phyloP scores from a whole-genome alignment of 2,113 vertebrate genomes.

The Pomatorhinus ruficollis region DNA sequence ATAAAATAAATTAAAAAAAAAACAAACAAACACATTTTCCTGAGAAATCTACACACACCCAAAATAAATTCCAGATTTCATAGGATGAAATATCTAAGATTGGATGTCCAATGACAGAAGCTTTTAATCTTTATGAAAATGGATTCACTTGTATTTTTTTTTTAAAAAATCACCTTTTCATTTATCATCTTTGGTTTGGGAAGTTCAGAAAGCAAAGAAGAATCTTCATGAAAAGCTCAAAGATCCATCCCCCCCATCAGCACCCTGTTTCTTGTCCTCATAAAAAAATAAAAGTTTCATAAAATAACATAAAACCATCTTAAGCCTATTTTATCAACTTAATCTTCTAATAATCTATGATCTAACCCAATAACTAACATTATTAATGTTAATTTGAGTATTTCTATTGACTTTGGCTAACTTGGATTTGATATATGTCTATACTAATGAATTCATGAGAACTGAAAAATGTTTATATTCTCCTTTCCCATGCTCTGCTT shows the following conservation, averaged over 20 bases:
- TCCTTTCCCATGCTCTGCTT: not conserved
- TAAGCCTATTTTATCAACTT: not conserved
- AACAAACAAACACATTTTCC: not conserved
- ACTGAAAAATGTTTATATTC: not conserved
- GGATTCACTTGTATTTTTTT: not conserved
- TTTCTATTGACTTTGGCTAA: not conserved
- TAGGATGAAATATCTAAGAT: not conserved
- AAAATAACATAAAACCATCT: not conserved
- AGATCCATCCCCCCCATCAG: not conserved
- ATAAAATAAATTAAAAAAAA: not conserved
- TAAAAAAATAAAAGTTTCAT: not conserved
- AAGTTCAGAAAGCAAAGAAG: not conserved
- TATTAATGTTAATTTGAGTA: not conserved
- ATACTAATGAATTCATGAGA: not conserved
- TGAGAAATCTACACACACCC: not conserved
- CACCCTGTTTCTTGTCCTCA: not conserved
- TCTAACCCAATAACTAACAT: not conserved
- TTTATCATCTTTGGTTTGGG: not conserved
- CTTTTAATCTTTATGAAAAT: not conserved
- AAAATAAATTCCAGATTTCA: not conserved
- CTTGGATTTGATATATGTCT: not conserved
- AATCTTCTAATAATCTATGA: not conserved
- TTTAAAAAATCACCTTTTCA: not conserved
- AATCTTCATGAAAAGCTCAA: not conserved
- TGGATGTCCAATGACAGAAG: not conserved